Base-by-base conservation (phyloP, 35 echinoderm and acorn worm genomes). In the Diadema setosum region DNA sequence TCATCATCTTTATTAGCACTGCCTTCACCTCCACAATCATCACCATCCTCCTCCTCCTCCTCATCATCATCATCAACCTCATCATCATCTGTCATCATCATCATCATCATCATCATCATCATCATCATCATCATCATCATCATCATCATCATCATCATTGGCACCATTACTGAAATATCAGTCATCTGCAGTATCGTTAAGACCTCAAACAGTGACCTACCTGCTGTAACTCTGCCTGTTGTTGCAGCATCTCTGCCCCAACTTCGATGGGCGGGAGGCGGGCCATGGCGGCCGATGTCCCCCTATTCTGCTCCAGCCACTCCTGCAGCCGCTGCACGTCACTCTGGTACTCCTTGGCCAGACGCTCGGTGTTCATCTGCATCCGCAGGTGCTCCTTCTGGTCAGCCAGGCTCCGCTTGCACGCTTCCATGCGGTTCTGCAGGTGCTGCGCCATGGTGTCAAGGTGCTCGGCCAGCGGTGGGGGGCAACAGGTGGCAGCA, bases 141-240 rank as follows among this genome's bases (percentile, higher is more conserved):
- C n/a, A n/a, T n/a, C n/a, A n/a, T n/a, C n/a, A n/a, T n/a, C n/a
- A n/a, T n/a, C n/a, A n/a, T n/a, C n/a, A n/a, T n/a, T n/a, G n/a
- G n/a, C n/a, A n/a, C n/a, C n/a, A n/a, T n/a, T n/a, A n/a, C n/a
- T n/a, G n/a, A n/a, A n/a, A n/a, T n/a, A n/a, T n/a, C n/a, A n/a
- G n/a, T n/a, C n/a, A n/a, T n/a, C n/a, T n/a, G n/a, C n/a, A n/a
- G n/a, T n/a, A n/a, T n/a, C n/a, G n/a, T n/a, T n/a, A n/a, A n/a
- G n/a, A n/a, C n/a, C n/a, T n/a, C n/a, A n/a, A n/a, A n/a, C n/a
- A n/a, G n/a, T n/a, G n/a, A 55, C 90, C 86, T 40, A 97, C 90
- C 94, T 97, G 94, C 82, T 97, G 94, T 6, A 97, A 82, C 34
- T 97, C 82, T 14, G 88, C 91, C 83, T 97, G 94, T 44, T 92